These are phyloP conservation scores for Ahaetulla prasina DNA, from an alignment of 2,113 vertebrate species.

Conservation along the genomic window DNA sequence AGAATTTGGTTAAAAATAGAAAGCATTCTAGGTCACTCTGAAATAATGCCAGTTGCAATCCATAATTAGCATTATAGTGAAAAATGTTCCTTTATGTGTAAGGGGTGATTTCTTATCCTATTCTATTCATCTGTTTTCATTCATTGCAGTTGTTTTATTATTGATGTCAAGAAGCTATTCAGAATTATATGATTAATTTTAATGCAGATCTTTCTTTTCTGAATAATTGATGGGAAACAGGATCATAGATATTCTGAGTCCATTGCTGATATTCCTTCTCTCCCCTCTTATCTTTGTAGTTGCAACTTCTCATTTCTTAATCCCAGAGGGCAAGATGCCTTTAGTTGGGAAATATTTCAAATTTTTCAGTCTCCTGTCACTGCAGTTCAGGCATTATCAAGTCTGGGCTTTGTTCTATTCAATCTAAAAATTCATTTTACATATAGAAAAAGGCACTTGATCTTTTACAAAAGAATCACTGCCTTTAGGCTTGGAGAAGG, in stretches of 20 bases:
- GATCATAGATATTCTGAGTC: constrained; percentile 53
- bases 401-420: constrained; percentile 32
- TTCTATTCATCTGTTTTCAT: constrained; percentile 63
- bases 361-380: constrained; percentile 32
- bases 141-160: constrained; percentile 63
- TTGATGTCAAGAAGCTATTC: constrained; percentile 69
- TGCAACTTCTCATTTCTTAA: constrained; percentile 1
- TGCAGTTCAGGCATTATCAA: constrained; percentile 34
- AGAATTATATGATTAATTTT: constrained; percentile 70
- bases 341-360: constrained; percentile 32
- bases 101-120: constrained; percentile 52
- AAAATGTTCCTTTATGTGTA: constrained; percentile 44
- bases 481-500: background rate
- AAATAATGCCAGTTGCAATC: constrained; percentile 12
- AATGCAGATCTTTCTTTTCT: constrained; percentile 64
- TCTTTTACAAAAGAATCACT: constrained; percentile 27
- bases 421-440: constrained; percentile 25
- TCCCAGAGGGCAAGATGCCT: constrained; percentile 10
- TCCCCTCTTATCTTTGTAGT: constrained; percentile 22
- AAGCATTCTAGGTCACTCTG: constrained; percentile 39
- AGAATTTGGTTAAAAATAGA: constrained; percentile 9
- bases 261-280: constrained; percentile 37
- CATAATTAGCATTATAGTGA: constrained; percentile 52
- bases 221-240: constrained; percentile 71
- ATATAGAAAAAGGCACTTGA: constrained; percentile 15